These are phyloP conservation scores for Lepisosteus osseus DNA, from an alignment of 2,113 vertebrate genomes.

Conservation along the genomic window DNA sequence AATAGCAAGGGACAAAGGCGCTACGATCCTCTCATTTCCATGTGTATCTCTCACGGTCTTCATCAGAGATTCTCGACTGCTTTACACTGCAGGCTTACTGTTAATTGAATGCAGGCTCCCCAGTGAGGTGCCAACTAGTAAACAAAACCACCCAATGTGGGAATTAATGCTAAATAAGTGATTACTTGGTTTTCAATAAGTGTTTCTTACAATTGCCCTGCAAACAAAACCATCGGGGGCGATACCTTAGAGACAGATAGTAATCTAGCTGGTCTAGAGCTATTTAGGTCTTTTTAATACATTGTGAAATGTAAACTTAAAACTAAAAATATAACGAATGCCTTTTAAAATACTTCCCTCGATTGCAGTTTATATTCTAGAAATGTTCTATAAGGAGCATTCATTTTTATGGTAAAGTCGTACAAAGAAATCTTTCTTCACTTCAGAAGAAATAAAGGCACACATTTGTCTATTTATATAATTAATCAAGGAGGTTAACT, in stretches of 20 bases:
- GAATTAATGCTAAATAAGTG: neutral
- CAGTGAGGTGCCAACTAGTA: conserved; percentile 13
- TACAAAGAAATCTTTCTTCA: too few relatives aligned
- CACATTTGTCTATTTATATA: too few relatives aligned
- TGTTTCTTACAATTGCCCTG: neutral
- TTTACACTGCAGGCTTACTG: neutral
- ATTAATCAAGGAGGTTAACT: too few relatives aligned
- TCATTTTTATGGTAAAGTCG: too few relatives aligned
- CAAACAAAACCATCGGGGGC: fast-evolving
- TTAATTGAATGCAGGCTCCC: conserved; percentile 22
- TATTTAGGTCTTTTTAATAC: neutral
- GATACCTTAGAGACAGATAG: neutral
- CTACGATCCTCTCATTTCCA: neutral
- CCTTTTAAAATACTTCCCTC: too few relatives aligned
- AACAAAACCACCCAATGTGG: neutral
- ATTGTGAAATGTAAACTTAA: neutral
- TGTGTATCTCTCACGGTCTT: neutral
- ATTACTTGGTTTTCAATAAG: neutral
- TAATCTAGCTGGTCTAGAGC: neutral
- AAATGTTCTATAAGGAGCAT: too few relatives aligned
- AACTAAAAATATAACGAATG: neutral
- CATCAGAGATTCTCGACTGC: neutral
- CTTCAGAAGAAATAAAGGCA: too few relatives aligned
- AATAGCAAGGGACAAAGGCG: neutral
- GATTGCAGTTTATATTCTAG: too few relatives aligned